Conservation (phyloP, 2,888 invertebrate species). For the Agrenia bidenticulata region DNA sequence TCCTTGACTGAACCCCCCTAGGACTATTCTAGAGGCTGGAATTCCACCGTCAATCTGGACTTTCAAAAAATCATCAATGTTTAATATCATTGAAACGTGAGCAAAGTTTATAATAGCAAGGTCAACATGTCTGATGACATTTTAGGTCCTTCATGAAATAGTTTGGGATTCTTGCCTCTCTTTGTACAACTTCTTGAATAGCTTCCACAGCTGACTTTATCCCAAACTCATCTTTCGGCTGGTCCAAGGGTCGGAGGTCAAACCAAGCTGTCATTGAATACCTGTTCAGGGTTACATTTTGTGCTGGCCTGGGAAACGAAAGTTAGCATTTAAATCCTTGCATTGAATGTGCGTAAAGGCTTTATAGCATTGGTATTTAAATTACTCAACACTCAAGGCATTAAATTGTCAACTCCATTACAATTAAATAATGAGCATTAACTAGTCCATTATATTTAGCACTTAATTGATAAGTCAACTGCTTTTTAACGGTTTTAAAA, state of each 20-base stretch:
- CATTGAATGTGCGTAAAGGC: no score
- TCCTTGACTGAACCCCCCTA: slow-evolving; percentile 97
- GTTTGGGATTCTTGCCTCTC: slow-evolving; percentile 38
- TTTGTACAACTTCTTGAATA: slow-evolving; percentile 36
- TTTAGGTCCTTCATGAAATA: no score
- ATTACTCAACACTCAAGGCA: no score
- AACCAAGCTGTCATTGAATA: slow-evolving; percentile 90
- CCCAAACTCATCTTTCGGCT: slow-evolving; percentile 86
- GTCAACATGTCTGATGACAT: no score
- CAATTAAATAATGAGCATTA: no score
- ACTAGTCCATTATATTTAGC: no score
- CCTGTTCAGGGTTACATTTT: slow-evolving; percentile 88
- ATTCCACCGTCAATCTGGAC: slow-evolving; percentile 71
- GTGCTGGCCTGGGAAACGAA: slow-evolving; percentile 64
- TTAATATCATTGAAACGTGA: not conserved
- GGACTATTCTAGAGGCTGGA: slow-evolving; percentile 74
- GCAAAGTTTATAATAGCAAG: no score
- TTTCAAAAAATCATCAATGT: not conserved
- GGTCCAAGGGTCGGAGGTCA: slow-evolving; percentile 80
- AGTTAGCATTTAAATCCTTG: no score
- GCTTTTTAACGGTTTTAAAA: not conserved
- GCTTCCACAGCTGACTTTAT: slow-evolving; percentile 53
- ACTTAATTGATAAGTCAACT: not conserved
- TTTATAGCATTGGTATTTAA: no score
- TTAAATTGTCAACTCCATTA: no score